Percentiles rank a stretch among this genome's conserved stretches.
These are phyloP conservation scores for Cryptocephalus moraei DNA, from an alignment of 2,888 invertebrate species.

Conservation along the genomic window DNA sequence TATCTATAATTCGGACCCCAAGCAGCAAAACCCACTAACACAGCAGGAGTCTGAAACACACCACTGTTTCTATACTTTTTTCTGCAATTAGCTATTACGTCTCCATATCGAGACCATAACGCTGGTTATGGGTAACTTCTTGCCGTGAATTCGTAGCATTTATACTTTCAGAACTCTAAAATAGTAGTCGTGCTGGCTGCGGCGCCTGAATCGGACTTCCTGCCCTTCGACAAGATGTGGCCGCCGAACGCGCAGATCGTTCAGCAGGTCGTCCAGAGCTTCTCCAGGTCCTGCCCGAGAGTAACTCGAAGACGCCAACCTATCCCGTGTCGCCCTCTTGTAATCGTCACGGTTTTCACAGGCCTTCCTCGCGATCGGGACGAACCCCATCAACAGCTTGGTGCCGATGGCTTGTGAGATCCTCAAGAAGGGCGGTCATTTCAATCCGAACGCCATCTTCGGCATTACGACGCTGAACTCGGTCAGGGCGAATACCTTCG, in stretches of 20 bases:
- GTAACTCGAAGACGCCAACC: slow-evolving; percentile 12
- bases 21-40: too few relatives aligned
- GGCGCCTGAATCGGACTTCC: slow-evolving; percentile 15
- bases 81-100: not conserved
- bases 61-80: not conserved
- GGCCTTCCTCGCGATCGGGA: slow-evolving; percentile 40
- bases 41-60: too few relatives aligned
- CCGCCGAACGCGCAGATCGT: slow-evolving; percentile 27
- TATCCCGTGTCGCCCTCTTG: not conserved
- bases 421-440: slow-evolving; percentile 50
- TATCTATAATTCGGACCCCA: too few relatives aligned
- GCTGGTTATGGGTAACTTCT: not conserved
- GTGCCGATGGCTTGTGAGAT: slow-evolving; percentile 61
- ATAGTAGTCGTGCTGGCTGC: slow-evolving; percentile 30
- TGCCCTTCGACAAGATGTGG: slow-evolving; percentile 25
- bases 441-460: slow-evolving; percentile 54
- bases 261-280: slow-evolving; percentile 21
- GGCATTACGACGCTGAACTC: slow-evolving; percentile 67
- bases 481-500: slow-evolving; percentile 66
- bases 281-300: slow-evolving; percentile 25
- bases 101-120: not conserved
- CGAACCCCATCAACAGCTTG: slow-evolving; percentile 53
- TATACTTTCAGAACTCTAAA: slow-evolving; percentile 22
- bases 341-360: slow-evolving; percentile 14
- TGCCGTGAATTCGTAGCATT: not conserved